Percentiles rank a stretch among this genome's conserved stretches.
Conservation (phyloP, 2,888 invertebrate genomes). For the Lasioglossum lativentre region DNA sequence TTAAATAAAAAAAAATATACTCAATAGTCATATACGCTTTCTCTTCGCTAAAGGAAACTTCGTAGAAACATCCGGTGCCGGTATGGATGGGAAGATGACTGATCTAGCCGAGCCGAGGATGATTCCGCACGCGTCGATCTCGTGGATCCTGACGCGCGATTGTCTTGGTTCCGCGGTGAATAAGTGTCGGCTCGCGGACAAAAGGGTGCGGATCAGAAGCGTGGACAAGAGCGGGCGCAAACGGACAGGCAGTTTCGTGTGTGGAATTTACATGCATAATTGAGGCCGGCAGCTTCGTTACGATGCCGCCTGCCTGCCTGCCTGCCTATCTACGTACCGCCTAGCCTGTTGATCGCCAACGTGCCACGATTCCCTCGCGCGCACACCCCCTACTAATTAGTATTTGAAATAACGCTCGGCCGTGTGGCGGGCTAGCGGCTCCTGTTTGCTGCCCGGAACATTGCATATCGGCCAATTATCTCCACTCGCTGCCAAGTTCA, state of each 20-base stretch:
- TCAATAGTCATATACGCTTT: too few relatives aligned
- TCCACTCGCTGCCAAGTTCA: constrained; percentile 42
- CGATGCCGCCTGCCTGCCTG: constrained; percentile 37
- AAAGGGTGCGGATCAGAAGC: constrained; percentile 38
- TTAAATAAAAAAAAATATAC: too few relatives aligned
- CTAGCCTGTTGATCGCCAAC: constrained; percentile 63
- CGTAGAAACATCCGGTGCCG: not conserved
- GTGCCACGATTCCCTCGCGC: constrained; percentile 52
- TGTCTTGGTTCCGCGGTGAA: not conserved
- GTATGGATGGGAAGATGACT: not conserved
- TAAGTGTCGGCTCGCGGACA: not conserved
- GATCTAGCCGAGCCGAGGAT: too few relatives aligned
- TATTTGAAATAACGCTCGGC: constrained; percentile 62
- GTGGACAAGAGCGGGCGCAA: not conserved
- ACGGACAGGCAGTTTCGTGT: constrained; percentile 24
- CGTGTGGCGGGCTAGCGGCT: constrained; percentile 21
- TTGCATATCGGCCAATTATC: constrained; percentile 60
- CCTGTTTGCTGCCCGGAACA: constrained; percentile 41
- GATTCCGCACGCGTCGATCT: not conserved
- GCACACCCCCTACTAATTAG: constrained; percentile 55
- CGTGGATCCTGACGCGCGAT: not conserved
- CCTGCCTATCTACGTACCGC: too few relatives aligned
- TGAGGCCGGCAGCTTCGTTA: constrained; percentile 62
- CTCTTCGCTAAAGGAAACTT: too few relatives aligned
- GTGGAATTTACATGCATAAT: constrained; percentile 68